A percentile compares a stretch with the other conserved stretches of the same genome.
Evolutionary conservation across 2,888 invertebrate genomes (phyloP).

Genomic region (Amphimallon solstitiale): DNA sequence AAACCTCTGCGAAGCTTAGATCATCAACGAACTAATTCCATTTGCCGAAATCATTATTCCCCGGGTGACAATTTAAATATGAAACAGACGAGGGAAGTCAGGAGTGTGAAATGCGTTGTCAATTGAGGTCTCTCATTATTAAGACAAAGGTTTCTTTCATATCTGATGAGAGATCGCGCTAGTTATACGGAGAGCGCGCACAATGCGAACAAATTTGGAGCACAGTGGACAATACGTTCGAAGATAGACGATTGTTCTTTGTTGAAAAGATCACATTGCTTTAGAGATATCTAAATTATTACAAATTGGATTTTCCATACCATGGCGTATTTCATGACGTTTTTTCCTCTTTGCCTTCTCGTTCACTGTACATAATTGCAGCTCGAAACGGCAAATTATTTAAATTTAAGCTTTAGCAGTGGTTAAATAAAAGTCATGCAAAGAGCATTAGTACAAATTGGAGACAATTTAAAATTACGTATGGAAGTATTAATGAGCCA

Average conservation of each 20-base stretch:
- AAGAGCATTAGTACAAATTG: slow-evolving; percentile 22
- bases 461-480: slow-evolving; percentile 13
- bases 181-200: too few relatives aligned
- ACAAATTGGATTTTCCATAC: slow-evolving; percentile 22
- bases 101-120: too few relatives aligned
- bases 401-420: slow-evolving; percentile 14
- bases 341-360: background rate
- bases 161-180: too few relatives aligned
- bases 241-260: slow-evolving; percentile 14
- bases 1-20: background rate
- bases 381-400: slow-evolving; percentile 12
- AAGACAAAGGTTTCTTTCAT: too few relatives aligned
- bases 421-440: slow-evolving; percentile 6
- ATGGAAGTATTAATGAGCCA: background rate
- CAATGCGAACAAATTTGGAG: too few relatives aligned
- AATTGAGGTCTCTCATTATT: too few relatives aligned
- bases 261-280: slow-evolving; percentile 7
- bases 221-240: slow-evolving; percentile 10
- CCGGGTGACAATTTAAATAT: too few relatives aligned
- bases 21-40: slow-evolving; percentile 2
- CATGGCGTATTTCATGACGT: too few relatives aligned
- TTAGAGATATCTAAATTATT: slow-evolving; percentile 20
- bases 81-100: too few relatives aligned
- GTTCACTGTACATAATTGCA: slow-evolving; percentile 15
- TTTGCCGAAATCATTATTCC: too few relatives aligned